A percentile compares a stretch with the other conserved stretches of the same genome.
These are phyloP conservation scores for Lucinisca nassula DNA, from an alignment of 2,888 invertebrate genomes.

Conservation along the genomic window DNA sequence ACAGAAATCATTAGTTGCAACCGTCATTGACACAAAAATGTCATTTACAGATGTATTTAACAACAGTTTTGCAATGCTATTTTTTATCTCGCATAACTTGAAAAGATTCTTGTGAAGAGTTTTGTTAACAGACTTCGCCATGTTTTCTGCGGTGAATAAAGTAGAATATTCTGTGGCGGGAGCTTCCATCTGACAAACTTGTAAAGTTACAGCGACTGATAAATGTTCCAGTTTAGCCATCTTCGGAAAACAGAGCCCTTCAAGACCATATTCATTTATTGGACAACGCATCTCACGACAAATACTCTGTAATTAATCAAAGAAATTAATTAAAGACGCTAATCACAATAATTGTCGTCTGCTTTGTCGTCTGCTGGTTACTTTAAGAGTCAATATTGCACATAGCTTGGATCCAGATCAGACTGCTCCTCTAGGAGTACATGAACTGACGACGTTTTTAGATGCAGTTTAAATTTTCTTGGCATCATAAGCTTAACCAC, in stretches of 20 bases:
- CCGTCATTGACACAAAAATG: not conserved
- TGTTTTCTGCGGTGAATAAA: not conserved
- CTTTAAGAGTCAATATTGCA: too few species aligned
- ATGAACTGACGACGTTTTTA: too few species aligned
- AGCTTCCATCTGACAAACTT: not conserved
- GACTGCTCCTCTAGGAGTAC: too few species aligned
- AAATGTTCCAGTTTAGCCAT: not conserved
- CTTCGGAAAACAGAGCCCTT: not conserved
- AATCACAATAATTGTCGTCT: too few species aligned
- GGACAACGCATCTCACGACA: not conserved
- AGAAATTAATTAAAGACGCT: too few species aligned
- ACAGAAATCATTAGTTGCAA: not conserved
- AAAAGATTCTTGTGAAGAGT: not conserved
- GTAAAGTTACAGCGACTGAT: not conserved
- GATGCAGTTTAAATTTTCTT: too few species aligned
- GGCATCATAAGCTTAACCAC: too few species aligned
- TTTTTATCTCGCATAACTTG: not conserved
- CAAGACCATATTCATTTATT: not conserved
- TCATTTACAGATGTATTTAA: not conserved
- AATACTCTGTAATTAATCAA: not conserved
- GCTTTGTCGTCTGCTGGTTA: too few species aligned
- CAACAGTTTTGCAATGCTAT: not conserved
- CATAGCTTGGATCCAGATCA: too few species aligned
- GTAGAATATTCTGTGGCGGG: not conserved
- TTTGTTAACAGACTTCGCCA: not conserved